Evolutionary conservation across 2,888 invertebrate species (phyloP).

Genomic region (Tipula vernalis): DNA sequence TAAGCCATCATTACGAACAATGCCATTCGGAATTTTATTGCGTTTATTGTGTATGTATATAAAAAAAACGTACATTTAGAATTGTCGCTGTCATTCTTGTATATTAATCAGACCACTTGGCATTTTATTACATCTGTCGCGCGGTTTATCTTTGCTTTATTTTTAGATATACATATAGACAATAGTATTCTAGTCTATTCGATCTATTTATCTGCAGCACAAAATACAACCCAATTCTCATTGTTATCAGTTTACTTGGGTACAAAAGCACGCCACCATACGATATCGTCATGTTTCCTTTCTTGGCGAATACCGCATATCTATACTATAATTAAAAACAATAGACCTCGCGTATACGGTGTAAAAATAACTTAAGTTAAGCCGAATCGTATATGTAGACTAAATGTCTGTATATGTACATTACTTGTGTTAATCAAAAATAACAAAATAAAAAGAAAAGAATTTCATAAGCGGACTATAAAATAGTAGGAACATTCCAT

Average conservation of each 20-base stretch:
- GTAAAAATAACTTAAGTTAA: not conserved
- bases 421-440: not conserved
- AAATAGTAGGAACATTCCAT: not conserved
- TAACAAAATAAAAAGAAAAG: not conserved
- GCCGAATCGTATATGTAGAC: not conserved
- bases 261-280: not conserved
- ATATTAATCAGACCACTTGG: not conserved
- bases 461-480: not conserved
- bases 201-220: not conserved
- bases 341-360: not conserved
- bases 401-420: not conserved
- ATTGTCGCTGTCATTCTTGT: not conserved
- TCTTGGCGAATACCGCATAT: not conserved
- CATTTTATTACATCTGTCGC: not conserved
- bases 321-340: not conserved
- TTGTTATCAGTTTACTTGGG: not conserved
- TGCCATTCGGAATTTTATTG: not conserved
- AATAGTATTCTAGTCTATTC: not conserved
- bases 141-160: not conserved
- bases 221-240: not conserved
- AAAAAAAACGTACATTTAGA: not conserved
- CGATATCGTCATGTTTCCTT: not conserved
- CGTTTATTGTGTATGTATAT: not conserved
- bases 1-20: not conserved
- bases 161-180: not conserved